phyloP scores from a whole-genome alignment of 2,113 vertebrate genomes.

The Hippocampus mohnikei region DNA sequence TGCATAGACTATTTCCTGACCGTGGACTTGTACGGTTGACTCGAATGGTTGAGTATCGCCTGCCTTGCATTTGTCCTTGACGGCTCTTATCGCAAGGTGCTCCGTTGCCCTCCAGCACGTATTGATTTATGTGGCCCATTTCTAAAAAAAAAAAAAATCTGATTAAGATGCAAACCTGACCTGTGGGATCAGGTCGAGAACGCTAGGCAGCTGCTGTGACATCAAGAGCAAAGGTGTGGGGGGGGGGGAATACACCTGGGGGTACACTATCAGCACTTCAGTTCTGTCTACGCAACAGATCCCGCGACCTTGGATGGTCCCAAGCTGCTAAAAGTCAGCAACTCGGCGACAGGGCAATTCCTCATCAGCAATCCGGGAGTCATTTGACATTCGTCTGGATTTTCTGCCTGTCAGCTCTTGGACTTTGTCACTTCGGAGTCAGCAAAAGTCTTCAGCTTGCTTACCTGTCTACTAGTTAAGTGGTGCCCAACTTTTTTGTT shows the following conservation, averaged over 20 bases:
- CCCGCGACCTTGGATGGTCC: conserved; percentile 54
- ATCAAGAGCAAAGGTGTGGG: neutral
- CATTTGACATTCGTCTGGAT: conserved; percentile 49
- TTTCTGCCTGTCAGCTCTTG: conserved; percentile 69
- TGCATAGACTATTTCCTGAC: neutral
- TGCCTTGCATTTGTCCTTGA: conserved; percentile 2
- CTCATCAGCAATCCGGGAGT: conserved; percentile 50
- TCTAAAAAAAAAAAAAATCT: conserved; percentile 10
- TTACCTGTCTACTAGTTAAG: conserved; percentile 30
- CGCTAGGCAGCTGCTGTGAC: conserved; percentile 27
- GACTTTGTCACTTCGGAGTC: conserved; percentile 48
- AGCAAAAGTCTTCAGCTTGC: conserved; percentile 55
- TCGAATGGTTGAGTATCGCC: neutral
- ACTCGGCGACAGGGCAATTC: conserved; percentile 30
- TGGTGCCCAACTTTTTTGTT: conserved; percentile 32
- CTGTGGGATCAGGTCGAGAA: neutral
- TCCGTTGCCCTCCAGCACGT: neutral
- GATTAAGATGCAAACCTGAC: conserved; percentile 45
- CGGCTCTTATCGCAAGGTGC: neutral
- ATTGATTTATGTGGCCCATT: conserved; percentile 31
- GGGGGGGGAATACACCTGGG: conserved; percentile 8
- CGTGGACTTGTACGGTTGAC: neutral
- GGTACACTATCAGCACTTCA: conserved; percentile 50
- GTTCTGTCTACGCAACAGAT: conserved; percentile 48
- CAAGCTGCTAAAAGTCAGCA: conserved; percentile 65